Percentiles rank a stretch among this genome's conserved stretches.
phyloP scores from a whole-genome alignment of 2,888 invertebrate species.

The Acleris holmiana region DNA sequence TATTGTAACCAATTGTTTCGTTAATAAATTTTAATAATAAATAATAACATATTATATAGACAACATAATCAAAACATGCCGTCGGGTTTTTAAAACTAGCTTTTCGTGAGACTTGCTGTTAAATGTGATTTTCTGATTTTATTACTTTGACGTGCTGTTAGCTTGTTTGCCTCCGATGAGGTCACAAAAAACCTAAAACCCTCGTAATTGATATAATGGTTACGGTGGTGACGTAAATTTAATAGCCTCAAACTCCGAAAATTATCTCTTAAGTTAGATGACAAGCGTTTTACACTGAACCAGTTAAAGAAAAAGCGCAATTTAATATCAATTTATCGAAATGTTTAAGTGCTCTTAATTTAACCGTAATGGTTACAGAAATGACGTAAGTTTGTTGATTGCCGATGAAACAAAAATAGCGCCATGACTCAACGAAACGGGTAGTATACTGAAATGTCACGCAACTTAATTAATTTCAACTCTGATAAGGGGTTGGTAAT shows the following conservation, averaged over 20 bases:
- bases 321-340: slow-evolving; percentile 26
- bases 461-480: slow-evolving; percentile 25
- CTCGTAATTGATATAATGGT: background rate
- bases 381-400: slow-evolving; percentile 24
- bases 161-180: background rate
- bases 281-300: slow-evolving; percentile 14
- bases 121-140: too few species aligned
- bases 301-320: slow-evolving; percentile 16
- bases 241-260: background rate
- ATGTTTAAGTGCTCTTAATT: slow-evolving; percentile 18
- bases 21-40: too few species aligned
- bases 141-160: too few species aligned
- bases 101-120: too few species aligned
- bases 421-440: slow-evolving; percentile 17
- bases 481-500: slow-evolving; percentile 1
- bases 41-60: too few species aligned
- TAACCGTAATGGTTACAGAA: slow-evolving; percentile 16
- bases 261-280: slow-evolving; percentile 12
- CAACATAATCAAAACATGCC: too few species aligned
- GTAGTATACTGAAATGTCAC: slow-evolving; percentile 23
- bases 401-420: slow-evolving; percentile 28
- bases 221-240: slow-evolving; percentile 4
- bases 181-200: background rate
- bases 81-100: too few species aligned
- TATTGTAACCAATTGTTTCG: too few species aligned